These are phyloP conservation scores for Siniperca undulata DNA, from an alignment of 2,797 vertebrate genomes.

Conservation along the genomic window DNA sequence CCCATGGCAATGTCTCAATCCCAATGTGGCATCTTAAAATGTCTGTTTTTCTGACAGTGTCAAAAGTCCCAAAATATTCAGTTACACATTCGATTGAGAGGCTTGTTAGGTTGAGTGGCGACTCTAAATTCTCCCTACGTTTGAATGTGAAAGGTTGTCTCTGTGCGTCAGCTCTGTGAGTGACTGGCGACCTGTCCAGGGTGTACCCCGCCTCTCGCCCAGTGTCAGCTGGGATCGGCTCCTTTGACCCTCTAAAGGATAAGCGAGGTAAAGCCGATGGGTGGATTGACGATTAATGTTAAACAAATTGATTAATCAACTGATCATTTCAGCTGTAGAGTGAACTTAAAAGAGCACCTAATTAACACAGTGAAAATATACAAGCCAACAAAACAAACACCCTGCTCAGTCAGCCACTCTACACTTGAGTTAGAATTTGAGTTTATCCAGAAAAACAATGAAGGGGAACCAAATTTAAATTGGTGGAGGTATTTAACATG, in stretches of 20 bases:
- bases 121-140: neutral
- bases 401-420: fast-evolving
- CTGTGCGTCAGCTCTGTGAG: neutral
- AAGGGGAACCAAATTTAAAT: neutral
- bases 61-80: neutral
- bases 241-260: neutral
- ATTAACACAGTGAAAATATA: neutral
- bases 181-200: neutral
- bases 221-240: neutral
- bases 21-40: neutral
- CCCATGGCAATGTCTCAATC: neutral
- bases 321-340: neutral
- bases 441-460: neutral
- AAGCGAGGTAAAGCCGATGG: neutral
- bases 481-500: too few species aligned
- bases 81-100: neutral
- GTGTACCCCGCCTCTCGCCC: neutral
- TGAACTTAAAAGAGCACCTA: neutral
- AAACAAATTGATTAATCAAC: neutral
- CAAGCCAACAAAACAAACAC: neutral
- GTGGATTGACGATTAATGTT: neutral
- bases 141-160: neutral
- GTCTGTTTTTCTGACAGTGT: neutral
- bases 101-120: neutral
- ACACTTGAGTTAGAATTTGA: neutral